These are phyloP conservation scores for Dicycla oo DNA, from an alignment of 2,888 invertebrate species.

Conservation along the genomic window DNA sequence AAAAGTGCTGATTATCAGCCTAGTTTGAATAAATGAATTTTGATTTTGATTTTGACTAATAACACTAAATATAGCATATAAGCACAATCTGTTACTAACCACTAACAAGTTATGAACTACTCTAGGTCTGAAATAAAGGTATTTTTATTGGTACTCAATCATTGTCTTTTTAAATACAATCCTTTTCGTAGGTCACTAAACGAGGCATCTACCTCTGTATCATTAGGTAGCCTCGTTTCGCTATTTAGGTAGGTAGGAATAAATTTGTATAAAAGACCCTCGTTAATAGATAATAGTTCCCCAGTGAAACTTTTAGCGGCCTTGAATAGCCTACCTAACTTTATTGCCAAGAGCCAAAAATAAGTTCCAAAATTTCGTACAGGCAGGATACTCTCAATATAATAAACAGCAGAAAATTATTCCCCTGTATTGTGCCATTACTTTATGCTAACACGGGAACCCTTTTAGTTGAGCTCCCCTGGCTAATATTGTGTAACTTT, in stretches of 20 bases:
- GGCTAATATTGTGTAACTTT: slow-evolving; percentile 45
- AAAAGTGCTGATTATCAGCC: no score
- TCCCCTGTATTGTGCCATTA: slow-evolving; percentile 45
- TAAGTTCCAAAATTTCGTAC: slow-evolving; percentile 26
- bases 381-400: slow-evolving; percentile 26
- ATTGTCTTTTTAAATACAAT: neutral
- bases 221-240: neutral
- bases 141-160: neutral
- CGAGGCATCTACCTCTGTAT: neutral
- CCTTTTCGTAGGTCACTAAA: no score
- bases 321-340: neutral
- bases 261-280: neutral
- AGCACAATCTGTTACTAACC: no score
- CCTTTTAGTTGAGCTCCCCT: slow-evolving; percentile 59
- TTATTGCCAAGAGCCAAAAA: slow-evolving; percentile 23
- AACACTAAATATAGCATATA: no score
- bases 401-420: slow-evolving; percentile 49
- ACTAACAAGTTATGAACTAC: no score
- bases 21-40: no score
- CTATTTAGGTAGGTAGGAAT: neutral
- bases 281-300: slow-evolving; percentile 23
- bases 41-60: no score
- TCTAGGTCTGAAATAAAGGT: no score
- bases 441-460: slow-evolving; percentile 58
- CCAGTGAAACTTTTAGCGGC: slow-evolving; percentile 3